phyloP scores from a whole-genome alignment of 2,888 invertebrate genomes.

The Dicyrtomina minuta region DNA sequence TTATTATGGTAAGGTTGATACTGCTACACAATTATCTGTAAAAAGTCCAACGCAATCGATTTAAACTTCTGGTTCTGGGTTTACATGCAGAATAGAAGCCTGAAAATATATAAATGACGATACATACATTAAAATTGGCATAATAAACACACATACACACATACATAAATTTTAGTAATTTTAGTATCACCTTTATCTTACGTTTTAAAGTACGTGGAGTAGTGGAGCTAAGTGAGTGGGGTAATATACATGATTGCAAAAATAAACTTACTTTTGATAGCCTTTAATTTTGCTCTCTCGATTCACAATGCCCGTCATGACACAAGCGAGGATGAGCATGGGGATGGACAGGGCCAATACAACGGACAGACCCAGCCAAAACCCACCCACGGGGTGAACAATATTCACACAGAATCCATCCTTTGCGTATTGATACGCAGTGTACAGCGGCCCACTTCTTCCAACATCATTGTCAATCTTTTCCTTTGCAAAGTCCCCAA shows the following conservation, averaged over 20 bases:
- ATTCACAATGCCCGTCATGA: slow-evolving; percentile 81
- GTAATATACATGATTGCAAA: too few species aligned
- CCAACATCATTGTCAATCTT: slow-evolving; percentile 68
- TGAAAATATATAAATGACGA: too few species aligned
- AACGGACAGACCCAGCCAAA: slow-evolving; percentile 87
- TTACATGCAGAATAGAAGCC: too few species aligned
- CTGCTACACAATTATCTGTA: too few species aligned
- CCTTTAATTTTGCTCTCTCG: slow-evolving; percentile 63
- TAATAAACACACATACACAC: too few species aligned
- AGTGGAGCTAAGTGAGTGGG: too few species aligned
- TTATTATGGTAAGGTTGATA: too few species aligned
- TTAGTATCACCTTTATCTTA: too few species aligned
- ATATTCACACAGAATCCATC: slow-evolving; percentile 66
- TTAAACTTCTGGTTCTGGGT: too few species aligned
- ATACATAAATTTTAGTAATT: too few species aligned
- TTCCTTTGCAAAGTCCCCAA: slow-evolving; percentile 65
- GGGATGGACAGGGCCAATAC: slow-evolving; percentile 80
- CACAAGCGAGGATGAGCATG: slow-evolving; percentile 73
- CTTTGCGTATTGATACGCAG: slow-evolving; percentile 74
- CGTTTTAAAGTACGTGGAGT: background rate
- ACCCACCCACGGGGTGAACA: slow-evolving; percentile 85
- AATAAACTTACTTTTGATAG: slow-evolving; percentile 52
- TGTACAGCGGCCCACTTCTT: slow-evolving; percentile 76
- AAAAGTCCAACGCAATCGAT: too few species aligned
- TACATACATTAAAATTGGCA: too few species aligned